A percentile compares a stretch with the other conserved stretches of the same genome.
Evolutionary conservation across 2,888 invertebrate species (phyloP).

Genomic region (Meliscaeva auricollis): DNA sequence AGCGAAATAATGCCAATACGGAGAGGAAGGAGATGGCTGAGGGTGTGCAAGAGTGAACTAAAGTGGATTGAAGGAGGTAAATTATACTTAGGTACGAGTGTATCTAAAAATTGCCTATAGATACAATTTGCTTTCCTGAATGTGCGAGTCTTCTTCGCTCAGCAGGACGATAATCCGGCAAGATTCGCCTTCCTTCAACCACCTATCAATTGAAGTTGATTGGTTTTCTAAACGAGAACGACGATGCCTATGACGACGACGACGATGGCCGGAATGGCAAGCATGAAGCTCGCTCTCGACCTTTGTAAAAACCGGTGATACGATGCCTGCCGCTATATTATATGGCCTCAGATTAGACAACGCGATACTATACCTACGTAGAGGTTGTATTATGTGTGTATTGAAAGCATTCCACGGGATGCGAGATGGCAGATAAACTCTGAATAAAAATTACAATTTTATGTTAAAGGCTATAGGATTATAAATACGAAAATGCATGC

Average conservation of each 20-base stretch:
- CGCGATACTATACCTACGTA: conserved; percentile 33
- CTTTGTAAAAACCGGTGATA: conserved; percentile 43
- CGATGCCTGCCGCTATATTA: conserved; percentile 32
- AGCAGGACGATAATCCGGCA: conserved; percentile 59
- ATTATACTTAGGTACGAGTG: conserved; percentile 63
- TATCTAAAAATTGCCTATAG: conserved; percentile 71
- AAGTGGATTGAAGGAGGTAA: conserved; percentile 75
- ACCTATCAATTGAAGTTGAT: conserved; percentile 76
- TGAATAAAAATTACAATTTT: conserved; percentile 76
- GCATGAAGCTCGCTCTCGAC: conserved; percentile 33
- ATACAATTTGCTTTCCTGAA: conserved; percentile 52
- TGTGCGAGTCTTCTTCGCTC: conserved; percentile 28
- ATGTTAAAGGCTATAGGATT: conserved; percentile 59
- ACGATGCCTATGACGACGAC: neutral
- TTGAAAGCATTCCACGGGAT: conserved; percentile 50
- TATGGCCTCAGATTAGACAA: conserved; percentile 42
- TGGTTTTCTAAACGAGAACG: conserved; percentile 56
- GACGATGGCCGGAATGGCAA: conserved; percentile 1
- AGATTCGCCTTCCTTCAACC: conserved; percentile 59
- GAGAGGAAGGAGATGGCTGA: neutral
- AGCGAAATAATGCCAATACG: conserved; percentile 8
- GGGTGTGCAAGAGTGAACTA: conserved; percentile 26
- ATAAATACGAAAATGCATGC: conserved; percentile 60
- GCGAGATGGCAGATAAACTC: conserved; percentile 72
- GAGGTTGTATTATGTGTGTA: neutral